A percentile compares a stretch with the other conserved stretches of the same genome.
These are phyloP conservation scores for Phania funesta DNA, from an alignment of 2,888 invertebrate species.

Conservation along the genomic window DNA sequence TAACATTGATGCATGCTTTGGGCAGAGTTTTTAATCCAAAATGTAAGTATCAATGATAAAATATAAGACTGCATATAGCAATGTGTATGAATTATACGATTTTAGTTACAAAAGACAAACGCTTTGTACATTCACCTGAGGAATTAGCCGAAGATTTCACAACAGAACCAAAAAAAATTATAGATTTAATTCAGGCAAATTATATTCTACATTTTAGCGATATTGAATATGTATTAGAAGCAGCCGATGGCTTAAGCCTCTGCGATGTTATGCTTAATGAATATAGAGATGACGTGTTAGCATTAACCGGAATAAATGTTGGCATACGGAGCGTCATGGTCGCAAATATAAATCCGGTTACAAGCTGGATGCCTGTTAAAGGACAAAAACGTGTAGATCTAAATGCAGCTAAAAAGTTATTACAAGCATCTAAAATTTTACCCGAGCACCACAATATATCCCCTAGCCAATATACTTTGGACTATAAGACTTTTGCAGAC, in stretches of 20 bases:
- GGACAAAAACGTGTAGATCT: slow-evolving; percentile 77
- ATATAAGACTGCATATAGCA: background rate
- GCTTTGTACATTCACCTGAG: slow-evolving; percentile 84
- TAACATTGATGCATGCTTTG: slow-evolving; percentile 88
- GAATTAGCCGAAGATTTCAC: slow-evolving; percentile 85
- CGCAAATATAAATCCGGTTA: slow-evolving; percentile 84
- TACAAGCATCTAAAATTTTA: slow-evolving; percentile 17
- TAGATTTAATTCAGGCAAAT: slow-evolving; percentile 87
- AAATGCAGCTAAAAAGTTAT: background rate
- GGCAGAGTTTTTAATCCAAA: slow-evolving; percentile 90
- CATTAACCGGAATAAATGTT: slow-evolving; percentile 83
- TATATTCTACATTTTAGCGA: slow-evolving; percentile 86
- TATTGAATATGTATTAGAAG: slow-evolving; percentile 83
- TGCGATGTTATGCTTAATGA: slow-evolving; percentile 87
- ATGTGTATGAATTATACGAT: slow-evolving; percentile 4
- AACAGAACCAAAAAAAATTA: slow-evolving; percentile 85
- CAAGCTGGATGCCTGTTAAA: slow-evolving; percentile 88
- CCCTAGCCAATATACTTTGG: slow-evolving; percentile 48
- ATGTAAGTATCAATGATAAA: slow-evolving; percentile 79
- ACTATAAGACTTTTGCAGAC: slow-evolving; percentile 59
- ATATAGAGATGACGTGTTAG: slow-evolving; percentile 80
- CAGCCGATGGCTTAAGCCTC: slow-evolving; percentile 85
- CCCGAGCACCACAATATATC: slow-evolving; percentile 52
- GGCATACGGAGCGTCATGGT: slow-evolving; percentile 87
- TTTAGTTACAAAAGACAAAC: slow-evolving; percentile 79